Evolutionary conservation across 1,140 invertebrate species (phyloP).

Genomic region (Penaeus vannamei): DNA sequence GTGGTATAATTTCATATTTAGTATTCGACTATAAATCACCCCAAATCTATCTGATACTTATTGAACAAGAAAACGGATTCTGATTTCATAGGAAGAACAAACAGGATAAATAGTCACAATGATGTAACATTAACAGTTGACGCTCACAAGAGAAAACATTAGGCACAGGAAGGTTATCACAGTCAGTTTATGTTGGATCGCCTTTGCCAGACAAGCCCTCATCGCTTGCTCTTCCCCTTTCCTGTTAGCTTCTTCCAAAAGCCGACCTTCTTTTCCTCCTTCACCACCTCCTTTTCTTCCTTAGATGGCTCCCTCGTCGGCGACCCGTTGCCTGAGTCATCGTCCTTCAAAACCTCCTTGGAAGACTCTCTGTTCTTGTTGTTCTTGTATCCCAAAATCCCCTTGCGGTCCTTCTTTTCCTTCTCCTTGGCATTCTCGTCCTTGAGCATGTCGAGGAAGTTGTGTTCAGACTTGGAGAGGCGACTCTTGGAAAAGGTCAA

Average conservation of each 20-base stretch:
- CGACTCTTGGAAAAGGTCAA: slow-evolving; percentile 75
- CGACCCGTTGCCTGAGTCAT: slow-evolving; percentile 75
- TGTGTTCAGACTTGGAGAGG: slow-evolving; percentile 75
- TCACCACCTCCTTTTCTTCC: slow-evolving; percentile 71
- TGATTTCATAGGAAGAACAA: too few species aligned
- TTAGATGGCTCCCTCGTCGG: slow-evolving; percentile 73
- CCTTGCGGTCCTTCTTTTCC: slow-evolving; percentile 68
- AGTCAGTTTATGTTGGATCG: slow-evolving; percentile 45
- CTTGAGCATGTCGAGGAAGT: slow-evolving; percentile 81
- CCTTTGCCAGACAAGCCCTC: slow-evolving; percentile 68
- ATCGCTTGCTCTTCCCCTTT: slow-evolving; percentile 81
- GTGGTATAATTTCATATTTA: too few species aligned
- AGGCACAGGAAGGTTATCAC: slow-evolving; percentile 62
- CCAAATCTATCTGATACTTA: too few species aligned
- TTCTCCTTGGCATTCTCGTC: slow-evolving; percentile 69
- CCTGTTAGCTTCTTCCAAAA: slow-evolving; percentile 83
- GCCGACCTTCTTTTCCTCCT: slow-evolving; percentile 77
- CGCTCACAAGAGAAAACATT: neutral
- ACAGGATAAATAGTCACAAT: too few species aligned
- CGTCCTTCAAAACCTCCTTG: slow-evolving; percentile 71
- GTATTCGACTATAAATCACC: too few species aligned
- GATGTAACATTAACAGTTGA: too few species aligned
- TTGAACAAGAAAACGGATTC: too few species aligned
- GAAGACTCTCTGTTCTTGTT: slow-evolving; percentile 44
- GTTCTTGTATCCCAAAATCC: slow-evolving; percentile 48